Evolutionary conservation across 2,113 vertebrate genomes (phyloP), one percentile per base, ranked within the genome.

Genomic region (Pseudolaguvia tuberculata): DNA sequence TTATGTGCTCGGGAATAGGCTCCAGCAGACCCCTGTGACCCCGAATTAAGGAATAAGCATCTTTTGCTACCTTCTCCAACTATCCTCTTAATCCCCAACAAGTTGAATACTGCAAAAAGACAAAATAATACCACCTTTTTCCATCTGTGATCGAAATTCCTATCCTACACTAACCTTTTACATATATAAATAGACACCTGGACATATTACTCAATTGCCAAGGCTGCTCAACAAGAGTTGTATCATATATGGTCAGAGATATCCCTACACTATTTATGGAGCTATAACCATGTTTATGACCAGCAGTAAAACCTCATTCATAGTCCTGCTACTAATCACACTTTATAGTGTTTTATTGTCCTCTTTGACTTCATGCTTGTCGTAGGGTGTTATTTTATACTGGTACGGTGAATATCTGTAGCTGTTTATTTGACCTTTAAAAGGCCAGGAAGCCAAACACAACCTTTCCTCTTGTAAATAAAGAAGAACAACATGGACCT

Each of bases 241-340:
- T 45, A 14, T 57, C 50, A 56, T 45, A 52, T 59, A 42, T 35
- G 20, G 27, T 61, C 39, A 25, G 35, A 61, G 45, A 65, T 27
- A 58, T 47, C 25, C 18, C 50, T 47, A 23, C 39, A 42, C 5
- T 42, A 42, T 70, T 77, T 57, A 71, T 52, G n/a, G 53, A 23
- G 12, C 29, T 62, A 80, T 63, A 57, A 66, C 66, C 52, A 59
- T 42, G 13, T 78, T 81, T 71, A 81, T 71, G 67, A 70, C 47
- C 11, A 27, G 73, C 73, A 66, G 62, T 66, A 67, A 75, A 74
- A 73, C 51, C 51, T 27, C 25, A 73, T 52, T 62, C 61, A 75
- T 5, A 47, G 17, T 42, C 17, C 17, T n/a, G n/a, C 62, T 68
- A 12, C 66, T 51, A 51, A 68, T 73, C 25, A 45, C 15, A 15